Base-by-base conservation (phyloP, 2,113 vertebrate genomes). In the Xiphias gladius region DNA sequence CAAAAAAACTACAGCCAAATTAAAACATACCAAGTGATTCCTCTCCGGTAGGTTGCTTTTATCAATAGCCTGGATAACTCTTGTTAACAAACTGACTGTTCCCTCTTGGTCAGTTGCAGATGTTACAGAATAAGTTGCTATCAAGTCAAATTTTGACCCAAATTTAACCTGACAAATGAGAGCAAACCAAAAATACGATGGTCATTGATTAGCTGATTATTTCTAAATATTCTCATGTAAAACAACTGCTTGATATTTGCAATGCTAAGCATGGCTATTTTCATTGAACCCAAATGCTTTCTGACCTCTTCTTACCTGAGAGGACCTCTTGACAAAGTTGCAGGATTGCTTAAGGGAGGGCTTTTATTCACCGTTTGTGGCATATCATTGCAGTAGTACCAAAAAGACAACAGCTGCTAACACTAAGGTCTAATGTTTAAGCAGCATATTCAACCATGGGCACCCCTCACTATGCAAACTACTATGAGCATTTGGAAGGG, bases 221-320 rank as follows among this genome's bases (percentile, higher is more conserved):
- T 71, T 78, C 13, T 28, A 59, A 61, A 73, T 48, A 37, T 55
- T 11, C 1, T 54, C 7, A 50, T 9, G 5, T 52, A 20, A 65
- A 81, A 81, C 30, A 57, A 63, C 73, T 57, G 16, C 48, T 76
- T 73, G 35, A 50, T 75, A 69, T 78, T 64, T 77, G 26, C 72
- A 79, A 4, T 28, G 54, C 35, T 59, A 52, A 70, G 70, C 39
- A 52, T 72, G 61, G 22, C 43, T 43, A 32, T 69, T 76, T 46
- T 12, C 64, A 28, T 55, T 35, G 12, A 77, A 73, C 48, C 71
- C 61, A 62, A 30, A 71, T 59, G 13, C 28, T 41, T 52, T 68
- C 7, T 70, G 43, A 68, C 52, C 62, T 86, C 48, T 75, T 75
- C 68, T 76, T 74, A 84, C 86, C 82, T 86, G 78, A 86, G 73